A percentile compares a stretch with the other conserved stretches of the same genome.
These are phyloP conservation scores for Ormia ochracea DNA, from an alignment of 2,888 invertebrate species.

Conservation along the genomic window DNA sequence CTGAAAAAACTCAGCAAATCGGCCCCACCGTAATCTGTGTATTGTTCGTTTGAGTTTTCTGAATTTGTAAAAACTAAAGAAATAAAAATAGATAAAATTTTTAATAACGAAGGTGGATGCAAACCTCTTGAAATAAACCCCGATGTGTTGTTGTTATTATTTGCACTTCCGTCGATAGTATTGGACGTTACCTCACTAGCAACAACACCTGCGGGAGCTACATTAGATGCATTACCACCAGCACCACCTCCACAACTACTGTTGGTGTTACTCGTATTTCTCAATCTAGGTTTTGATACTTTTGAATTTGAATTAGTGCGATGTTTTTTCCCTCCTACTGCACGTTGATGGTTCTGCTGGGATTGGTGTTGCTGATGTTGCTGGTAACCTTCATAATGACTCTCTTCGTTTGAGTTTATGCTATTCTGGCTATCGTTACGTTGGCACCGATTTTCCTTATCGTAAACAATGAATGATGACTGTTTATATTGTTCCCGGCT, in stretches of 20 bases:
- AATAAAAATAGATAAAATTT: constrained; percentile 64
- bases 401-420: constrained; percentile 67
- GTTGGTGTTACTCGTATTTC: constrained; percentile 75
- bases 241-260: constrained; percentile 76
- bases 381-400: constrained; percentile 70
- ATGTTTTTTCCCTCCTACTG: constrained; percentile 74
- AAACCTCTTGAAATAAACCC: constrained; percentile 80
- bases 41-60: constrained; percentile 87
- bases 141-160: constrained; percentile 77
- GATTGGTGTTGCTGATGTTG: constrained; percentile 63
- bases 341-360: constrained; percentile 46
- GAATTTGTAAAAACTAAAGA: constrained; percentile 74
- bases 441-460: constrained; percentile 71
- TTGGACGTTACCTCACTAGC: constrained; percentile 76
- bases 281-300: constrained; percentile 76
- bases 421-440: constrained; percentile 71
- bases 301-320: constrained; percentile 76
- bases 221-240: constrained; percentile 75
- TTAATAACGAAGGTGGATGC: constrained; percentile 59
- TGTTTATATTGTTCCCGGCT: constrained; percentile 55
- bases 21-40: constrained; percentile 84
- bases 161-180: constrained; percentile 59
- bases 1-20: constrained; percentile 92
- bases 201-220: constrained; percentile 67
- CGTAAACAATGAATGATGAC: constrained; percentile 68